Percentiles rank a stretch among this genome's conserved stretches.
phyloP scores from a whole-genome alignment of 2,797 vertebrate genomes.

The Selene dorsalis region DNA sequence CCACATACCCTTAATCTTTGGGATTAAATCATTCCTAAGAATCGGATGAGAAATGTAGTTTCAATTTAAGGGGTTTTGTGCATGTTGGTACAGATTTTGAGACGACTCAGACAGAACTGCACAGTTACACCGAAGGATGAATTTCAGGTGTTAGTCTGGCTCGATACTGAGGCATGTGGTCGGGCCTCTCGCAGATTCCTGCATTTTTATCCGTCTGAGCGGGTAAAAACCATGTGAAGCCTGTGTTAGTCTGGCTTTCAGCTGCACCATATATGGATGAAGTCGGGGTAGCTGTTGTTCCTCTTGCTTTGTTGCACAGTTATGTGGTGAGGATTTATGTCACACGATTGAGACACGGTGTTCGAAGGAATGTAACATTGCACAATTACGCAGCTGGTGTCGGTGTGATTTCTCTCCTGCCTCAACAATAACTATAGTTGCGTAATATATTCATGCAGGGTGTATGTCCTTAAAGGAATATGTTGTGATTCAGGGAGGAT shows the following conservation, averaged over 20 bases:
- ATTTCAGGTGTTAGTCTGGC: slow-evolving; percentile 35
- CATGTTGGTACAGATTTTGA: slow-evolving; percentile 2
- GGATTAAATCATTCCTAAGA: background rate
- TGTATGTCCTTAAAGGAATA: background rate
- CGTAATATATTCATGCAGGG: background rate
- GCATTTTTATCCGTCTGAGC: slow-evolving; percentile 59
- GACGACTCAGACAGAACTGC: slow-evolving; percentile 6
- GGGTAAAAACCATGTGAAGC: slow-evolving; percentile 41
- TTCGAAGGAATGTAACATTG: slow-evolving; percentile 46
- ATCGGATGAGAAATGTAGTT: background rate
- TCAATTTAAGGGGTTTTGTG: background rate
- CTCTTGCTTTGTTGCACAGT: slow-evolving; percentile 30
- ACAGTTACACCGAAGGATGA: slow-evolving; percentile 17
- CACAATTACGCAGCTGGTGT: slow-evolving; percentile 22
- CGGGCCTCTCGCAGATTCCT: slow-evolving; percentile 39
- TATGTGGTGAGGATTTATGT: slow-evolving; percentile 41
- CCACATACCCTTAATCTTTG: background rate
- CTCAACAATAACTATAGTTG: background rate
- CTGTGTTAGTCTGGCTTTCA: slow-evolving; percentile 38
- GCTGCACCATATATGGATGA: slow-evolving; percentile 71
- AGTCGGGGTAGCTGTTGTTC: slow-evolving; percentile 36
- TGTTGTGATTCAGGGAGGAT: background rate
- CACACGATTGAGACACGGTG: slow-evolving; percentile 1
- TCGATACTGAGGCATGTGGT: slow-evolving; percentile 1
- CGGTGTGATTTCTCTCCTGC: slow-evolving; percentile 30